Conservation (phyloP, 2,797 vertebrate species). For the Carcharodon carcharias region DNA sequence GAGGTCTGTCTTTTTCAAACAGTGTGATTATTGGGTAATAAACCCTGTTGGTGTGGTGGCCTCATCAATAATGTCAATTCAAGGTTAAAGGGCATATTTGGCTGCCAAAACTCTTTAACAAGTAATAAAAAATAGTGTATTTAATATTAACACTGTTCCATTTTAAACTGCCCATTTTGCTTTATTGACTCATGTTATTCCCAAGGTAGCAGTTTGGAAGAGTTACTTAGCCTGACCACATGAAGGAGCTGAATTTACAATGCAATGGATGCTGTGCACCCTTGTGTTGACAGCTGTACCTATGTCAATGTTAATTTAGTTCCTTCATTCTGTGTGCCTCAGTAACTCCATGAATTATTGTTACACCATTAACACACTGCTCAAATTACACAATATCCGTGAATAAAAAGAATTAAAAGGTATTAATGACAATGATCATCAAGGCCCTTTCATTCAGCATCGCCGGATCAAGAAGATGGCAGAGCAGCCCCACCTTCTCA, state of each 20-base stretch:
- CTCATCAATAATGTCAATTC: neutral
- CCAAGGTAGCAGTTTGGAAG: constrained; percentile 19
- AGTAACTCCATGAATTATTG: constrained; percentile 12
- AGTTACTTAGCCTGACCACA: neutral
- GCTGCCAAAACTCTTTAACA: constrained; percentile 9
- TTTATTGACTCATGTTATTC: constrained; percentile 26
- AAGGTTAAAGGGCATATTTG: constrained; percentile 5
- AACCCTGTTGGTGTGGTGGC: neutral
- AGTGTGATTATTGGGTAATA: neutral
- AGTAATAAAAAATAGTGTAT: constrained; percentile 11
- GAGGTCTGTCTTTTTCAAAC: constrained; percentile 14
- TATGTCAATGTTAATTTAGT: neutral
- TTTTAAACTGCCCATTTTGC: constrained; percentile 22
- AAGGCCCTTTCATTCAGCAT: neutral
- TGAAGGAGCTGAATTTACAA: neutral
- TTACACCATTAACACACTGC: neutral
- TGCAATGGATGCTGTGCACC: neutral
- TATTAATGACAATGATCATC: neutral
- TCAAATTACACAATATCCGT: neutral
- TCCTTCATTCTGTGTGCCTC: neutral
- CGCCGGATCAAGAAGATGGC: no score
- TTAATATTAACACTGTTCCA: neutral
- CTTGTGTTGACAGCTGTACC: neutral
- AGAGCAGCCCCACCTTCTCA: neutral
- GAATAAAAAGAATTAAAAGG: neutral